phyloP scores from a whole-genome alignment of 2,113 vertebrate species.

The Ptilorrhoa leucosticta region DNA sequence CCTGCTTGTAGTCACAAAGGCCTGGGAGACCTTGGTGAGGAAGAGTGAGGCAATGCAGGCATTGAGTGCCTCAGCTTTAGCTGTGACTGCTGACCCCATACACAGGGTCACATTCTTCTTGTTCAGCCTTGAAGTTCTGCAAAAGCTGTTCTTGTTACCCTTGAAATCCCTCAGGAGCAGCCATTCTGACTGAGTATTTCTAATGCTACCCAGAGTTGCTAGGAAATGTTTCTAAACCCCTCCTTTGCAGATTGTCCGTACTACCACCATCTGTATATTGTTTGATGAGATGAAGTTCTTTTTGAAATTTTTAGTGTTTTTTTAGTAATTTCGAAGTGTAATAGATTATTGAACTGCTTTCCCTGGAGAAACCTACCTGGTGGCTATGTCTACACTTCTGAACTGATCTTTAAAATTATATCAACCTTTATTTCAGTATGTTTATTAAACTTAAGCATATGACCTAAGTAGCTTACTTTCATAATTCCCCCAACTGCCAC shows the following conservation, averaged over 20 bases:
- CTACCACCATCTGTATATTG: not conserved
- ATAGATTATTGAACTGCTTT: not conserved
- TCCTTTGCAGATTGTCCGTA: not conserved
- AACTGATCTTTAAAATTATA: not conserved
- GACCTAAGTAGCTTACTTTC: not conserved
- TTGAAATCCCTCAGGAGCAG: not conserved
- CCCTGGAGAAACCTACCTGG: not conserved
- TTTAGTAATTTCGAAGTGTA: not conserved
- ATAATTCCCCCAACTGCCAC: not conserved
- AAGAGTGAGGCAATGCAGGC: not conserved
- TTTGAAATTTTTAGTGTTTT: not conserved
- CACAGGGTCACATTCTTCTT: not conserved
- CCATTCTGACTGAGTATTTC: not conserved
- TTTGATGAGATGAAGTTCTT: not conserved
- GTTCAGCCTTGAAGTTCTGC: not conserved
- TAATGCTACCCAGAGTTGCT: not conserved
- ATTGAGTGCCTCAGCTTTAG: fast-evolving
- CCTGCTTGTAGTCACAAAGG: not conserved
- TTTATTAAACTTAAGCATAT: not conserved
- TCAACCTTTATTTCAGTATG: not conserved
- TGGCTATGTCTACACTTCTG: not conserved
- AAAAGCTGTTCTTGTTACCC: not conserved
- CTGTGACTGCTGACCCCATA: not conserved
- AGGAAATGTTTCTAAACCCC: not conserved
- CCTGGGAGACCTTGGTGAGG: not conserved